Evolutionary conservation across 2,113 vertebrate species (phyloP).

Genomic region (Archilochus colubris): DNA sequence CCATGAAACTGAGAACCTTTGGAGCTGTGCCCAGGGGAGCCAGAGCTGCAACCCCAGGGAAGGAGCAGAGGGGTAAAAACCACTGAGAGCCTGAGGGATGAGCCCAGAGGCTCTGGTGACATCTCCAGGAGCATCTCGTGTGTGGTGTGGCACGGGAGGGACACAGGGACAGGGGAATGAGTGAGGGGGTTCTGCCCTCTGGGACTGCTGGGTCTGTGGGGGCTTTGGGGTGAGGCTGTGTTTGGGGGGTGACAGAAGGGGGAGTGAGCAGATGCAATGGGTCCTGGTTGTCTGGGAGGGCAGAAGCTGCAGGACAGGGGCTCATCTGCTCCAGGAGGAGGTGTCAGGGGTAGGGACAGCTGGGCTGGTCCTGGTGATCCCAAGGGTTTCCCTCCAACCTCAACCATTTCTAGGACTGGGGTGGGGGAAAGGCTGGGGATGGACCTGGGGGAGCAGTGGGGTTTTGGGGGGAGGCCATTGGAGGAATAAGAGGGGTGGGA

Average conservation of each 20-base stretch:
- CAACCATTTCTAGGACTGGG: neutral
- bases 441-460: neutral
- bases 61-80: neutral
- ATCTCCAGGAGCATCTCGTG: neutral
- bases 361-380: neutral
- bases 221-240: neutral
- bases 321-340: neutral
- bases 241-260: neutral
- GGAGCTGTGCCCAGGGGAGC: neutral
- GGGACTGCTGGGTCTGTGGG: neutral
- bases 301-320: neutral
- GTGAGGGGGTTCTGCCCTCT: neutral
- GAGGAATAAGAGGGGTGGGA: neutral
- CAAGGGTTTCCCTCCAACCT: neutral
- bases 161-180: neutral
- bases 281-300: neutral
- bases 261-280: neutral
- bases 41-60: neutral
- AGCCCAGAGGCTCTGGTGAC: neutral
- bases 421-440: neutral
- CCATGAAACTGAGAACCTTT: rapidly evolving
- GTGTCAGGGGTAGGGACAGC: neutral
- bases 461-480: neutral
- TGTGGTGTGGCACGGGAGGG: neutral
- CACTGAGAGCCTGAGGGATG: neutral